Evolutionary conservation across 64 coral and sea anemone species (phyloP).

Genomic region (Platygyra sinensis): DNA sequence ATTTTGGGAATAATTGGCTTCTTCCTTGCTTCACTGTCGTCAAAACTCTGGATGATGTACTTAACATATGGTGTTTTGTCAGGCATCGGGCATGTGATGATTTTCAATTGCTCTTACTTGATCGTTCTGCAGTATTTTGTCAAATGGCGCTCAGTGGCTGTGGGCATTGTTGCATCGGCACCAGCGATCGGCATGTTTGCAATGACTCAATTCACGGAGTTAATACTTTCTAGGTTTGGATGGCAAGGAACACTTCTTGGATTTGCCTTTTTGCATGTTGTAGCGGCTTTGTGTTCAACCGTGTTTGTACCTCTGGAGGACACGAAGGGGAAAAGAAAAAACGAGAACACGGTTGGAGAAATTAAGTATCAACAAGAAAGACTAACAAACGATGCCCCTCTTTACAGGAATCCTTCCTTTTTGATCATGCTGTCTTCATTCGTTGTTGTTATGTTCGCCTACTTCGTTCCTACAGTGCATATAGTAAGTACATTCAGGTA

Average conservation of each 20-base stretch:
- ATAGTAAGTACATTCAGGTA: slow-evolving; percentile 46
- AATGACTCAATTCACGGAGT: slow-evolving; percentile 16
- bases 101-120: slow-evolving; percentile 4
- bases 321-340: background rate
- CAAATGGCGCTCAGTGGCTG: slow-evolving; percentile 51
- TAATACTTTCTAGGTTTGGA: slow-evolving; percentile 34
- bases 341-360: background rate
- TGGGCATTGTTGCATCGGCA: slow-evolving; percentile 37
- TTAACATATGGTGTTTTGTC: slow-evolving; percentile 40
- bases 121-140: slow-evolving; percentile 58
- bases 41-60: slow-evolving; percentile 42
- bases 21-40: slow-evolving; percentile 3
- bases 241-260: slow-evolving; percentile 24
- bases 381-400: background rate
- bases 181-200: slow-evolving; percentile 30
- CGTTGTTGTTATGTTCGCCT: slow-evolving; percentile 12
- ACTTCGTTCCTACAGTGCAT: slow-evolving; percentile 47
- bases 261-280: slow-evolving; percentile 9
- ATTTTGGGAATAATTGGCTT: background rate
- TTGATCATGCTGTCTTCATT: slow-evolving; percentile 12
- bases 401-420: slow-evolving; percentile 36
- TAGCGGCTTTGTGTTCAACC: slow-evolving; percentile 3
- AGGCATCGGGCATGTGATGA: slow-evolving; percentile 10
- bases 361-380: background rate
- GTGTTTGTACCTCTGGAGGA: slow-evolving; percentile 16